These are phyloP conservation scores for Gymnobelideus leadbeateri DNA, from an alignment of 2,113 vertebrate species.

Conservation along the genomic window DNA sequence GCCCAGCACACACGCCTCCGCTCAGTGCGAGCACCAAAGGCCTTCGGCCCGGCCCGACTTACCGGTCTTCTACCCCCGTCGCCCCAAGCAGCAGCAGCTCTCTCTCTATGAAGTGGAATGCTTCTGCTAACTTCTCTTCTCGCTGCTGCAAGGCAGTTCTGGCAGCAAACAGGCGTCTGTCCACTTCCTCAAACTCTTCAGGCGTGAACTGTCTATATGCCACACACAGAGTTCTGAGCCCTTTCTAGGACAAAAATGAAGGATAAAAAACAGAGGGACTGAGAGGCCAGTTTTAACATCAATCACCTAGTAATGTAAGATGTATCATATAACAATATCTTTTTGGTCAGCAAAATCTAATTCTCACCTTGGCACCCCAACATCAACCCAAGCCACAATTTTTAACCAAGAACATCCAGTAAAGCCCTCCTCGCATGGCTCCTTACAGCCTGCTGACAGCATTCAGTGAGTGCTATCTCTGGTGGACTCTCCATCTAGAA, in stretches of 20 bases:
- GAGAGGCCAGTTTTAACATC: neutral
- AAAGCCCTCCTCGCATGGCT: no score
- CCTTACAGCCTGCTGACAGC: no score
- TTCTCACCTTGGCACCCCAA: neutral
- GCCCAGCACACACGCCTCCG: no score
- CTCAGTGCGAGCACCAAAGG: no score
- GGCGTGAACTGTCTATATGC: conserved; percentile 93
- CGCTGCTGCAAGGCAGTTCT: conserved; percentile 95
- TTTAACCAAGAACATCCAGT: neutral
- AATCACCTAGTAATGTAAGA: conserved; percentile 4
- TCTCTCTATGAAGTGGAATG: conserved; percentile 93
- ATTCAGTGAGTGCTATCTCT: neutral
- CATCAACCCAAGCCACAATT: no score
- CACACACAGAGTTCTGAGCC: conserved; percentile 94
- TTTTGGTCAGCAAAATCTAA: neutral
- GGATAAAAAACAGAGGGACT: conserved; percentile 40
- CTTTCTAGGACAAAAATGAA: conserved; percentile 88
- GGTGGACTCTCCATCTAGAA: neutral
- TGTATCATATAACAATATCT: neutral
- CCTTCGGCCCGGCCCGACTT: conserved; percentile 64
- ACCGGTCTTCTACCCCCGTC: conserved; percentile 98
- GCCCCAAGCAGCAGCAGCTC: conserved; percentile 96
- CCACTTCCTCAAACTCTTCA: conserved; percentile 91
- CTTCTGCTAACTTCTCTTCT: conserved; percentile 91
- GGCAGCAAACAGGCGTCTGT: conserved; percentile 89